phyloP scores from a whole-genome alignment of 2,797 vertebrate species.

The Enteromius viviparus region DNA sequence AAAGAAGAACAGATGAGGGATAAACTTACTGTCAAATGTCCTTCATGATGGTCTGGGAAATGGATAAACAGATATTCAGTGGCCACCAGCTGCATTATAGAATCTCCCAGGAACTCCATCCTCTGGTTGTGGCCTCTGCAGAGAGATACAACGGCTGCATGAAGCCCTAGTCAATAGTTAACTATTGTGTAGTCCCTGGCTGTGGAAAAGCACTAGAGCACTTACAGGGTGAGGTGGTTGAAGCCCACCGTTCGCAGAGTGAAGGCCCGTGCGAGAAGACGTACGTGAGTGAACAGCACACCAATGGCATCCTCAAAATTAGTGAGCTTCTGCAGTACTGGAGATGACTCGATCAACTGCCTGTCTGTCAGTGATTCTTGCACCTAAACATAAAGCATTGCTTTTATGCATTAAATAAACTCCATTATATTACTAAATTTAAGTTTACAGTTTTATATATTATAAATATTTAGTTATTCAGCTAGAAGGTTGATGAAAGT shows the following conservation, averaged over 20 bases:
- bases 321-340: constrained; percentile 94
- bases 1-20: constrained; percentile 4
- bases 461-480: background rate
- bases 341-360: constrained; percentile 96
- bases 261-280: constrained; percentile 93
- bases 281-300: constrained; percentile 93
- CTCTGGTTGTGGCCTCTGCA: constrained; percentile 96
- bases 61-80: constrained; percentile 99
- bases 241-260: constrained; percentile 97
- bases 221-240: constrained; percentile 99
- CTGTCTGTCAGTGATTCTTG: constrained; percentile 95
- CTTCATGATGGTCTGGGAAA: constrained; percentile 97
- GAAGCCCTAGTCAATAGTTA: background rate
- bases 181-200: background rate
- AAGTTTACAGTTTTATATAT: background rate
- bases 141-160: constrained; percentile 17
- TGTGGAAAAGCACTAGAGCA: background rate
- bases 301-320: constrained; percentile 93
- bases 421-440: background rate
- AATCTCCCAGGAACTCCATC: constrained; percentile 99
- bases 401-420: background rate
- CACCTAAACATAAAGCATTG: constrained; percentile 74
- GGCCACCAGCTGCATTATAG: constrained; percentile 98
- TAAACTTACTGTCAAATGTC: constrained; percentile 91
- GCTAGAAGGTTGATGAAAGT: background rate